Base-by-base conservation (phyloP, 1,140 invertebrate genomes). In the Thaumetopoea pityocampa region DNA sequence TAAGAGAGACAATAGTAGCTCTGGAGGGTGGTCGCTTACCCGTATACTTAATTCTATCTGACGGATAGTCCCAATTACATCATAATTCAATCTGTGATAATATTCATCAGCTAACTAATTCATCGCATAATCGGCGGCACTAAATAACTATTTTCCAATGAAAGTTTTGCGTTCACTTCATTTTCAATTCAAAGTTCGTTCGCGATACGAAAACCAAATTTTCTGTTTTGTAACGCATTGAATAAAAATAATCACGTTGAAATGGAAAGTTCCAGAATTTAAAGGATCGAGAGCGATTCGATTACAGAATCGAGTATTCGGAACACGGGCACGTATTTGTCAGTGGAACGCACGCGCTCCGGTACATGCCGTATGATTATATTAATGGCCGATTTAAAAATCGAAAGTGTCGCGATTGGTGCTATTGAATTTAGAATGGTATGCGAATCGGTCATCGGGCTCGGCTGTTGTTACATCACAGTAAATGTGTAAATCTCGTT, bases 181-280 rank as follows among this genome's bases (percentile, higher is more conserved):
- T n/a, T n/a, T n/a, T n/a, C n/a, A n/a, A n/a, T n/a, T n/a, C n/a
- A n/a, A n/a, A n/a, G n/a, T n/a, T n/a, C n/a, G n/a, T n/a, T n/a
- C n/a, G n/a, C n/a, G n/a, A n/a, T 5, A 19, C 10, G 35, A 37
- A 28, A 28, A 37, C 24, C 4, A 19, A 37, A 5, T 28, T 24
- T 12, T 17, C 34, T 9, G 10, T 45, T 51, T 29, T 32, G 40
- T 35, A 57, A 51, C 7, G 18, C 26, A 43, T 51, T 33, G 68
- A 64, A 65, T 65, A 44, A 60, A 55, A 51, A 22, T 49, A 51
- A 56, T 44, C 32, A 42, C 46, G 57, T 51, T 52, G 61, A 70
- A 70, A 67, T 67, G 47, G 67, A 70, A 70, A 71, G 62, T 66
- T 50, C 51, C 45, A 38, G 55, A 51, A 56, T 62, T 58, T 46